Evolutionary conservation across 2,113 vertebrate species (phyloP).

Genomic region (Smithornis capensis): DNA sequence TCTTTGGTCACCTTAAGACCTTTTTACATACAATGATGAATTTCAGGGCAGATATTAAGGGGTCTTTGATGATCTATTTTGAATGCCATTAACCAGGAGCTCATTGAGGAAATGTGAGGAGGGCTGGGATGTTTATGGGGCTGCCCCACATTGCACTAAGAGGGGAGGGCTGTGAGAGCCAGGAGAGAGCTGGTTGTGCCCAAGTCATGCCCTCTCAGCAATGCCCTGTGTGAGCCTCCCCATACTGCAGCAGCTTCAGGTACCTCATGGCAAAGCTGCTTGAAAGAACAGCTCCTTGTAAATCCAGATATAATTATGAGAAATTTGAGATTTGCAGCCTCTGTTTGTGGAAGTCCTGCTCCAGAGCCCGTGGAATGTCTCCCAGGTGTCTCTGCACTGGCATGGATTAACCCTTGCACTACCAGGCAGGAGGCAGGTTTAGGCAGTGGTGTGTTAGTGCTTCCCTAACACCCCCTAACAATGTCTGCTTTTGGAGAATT

Average conservation of each 20-base stretch:
- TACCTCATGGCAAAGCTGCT: neutral
- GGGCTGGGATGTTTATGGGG: neutral
- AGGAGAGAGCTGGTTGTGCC: neutral
- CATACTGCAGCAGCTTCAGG: neutral
- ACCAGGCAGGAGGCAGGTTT: neutral
- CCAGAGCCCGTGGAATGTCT: neutral
- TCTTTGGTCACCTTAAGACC: neutral
- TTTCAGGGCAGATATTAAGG: neutral
- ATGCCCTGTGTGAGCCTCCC: neutral
- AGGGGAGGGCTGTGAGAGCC: neutral
- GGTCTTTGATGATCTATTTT: neutral
- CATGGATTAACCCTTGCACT: neutral
- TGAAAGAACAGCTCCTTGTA: neutral
- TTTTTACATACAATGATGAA: fast-evolving
- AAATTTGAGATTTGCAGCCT: neutral
- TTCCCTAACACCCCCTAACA: too few relatives aligned
- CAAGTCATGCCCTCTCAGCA: neutral
- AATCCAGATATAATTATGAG: neutral
- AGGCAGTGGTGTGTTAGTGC: fast-evolving
- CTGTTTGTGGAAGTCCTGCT: neutral
- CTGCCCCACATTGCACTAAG: fast-evolving
- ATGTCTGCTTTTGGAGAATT: neutral
- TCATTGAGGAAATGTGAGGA: neutral
- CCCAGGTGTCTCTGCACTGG: neutral
- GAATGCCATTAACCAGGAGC: neutral